Evolutionary conservation across 2,113 vertebrate species (phyloP).

Genomic region (Planiliza haematocheilus): DNA sequence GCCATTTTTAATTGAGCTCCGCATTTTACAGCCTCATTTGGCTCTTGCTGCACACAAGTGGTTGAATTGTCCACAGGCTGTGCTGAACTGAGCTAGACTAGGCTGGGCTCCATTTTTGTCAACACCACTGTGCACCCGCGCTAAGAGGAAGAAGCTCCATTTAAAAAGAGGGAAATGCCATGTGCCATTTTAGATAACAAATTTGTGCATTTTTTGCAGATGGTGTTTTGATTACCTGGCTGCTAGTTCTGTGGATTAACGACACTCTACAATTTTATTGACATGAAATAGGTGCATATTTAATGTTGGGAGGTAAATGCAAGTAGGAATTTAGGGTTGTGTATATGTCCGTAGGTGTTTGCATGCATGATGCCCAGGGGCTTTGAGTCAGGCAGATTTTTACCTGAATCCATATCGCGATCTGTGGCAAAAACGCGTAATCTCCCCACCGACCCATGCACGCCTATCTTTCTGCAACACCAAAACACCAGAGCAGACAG

Average conservation of each 20-base stretch:
- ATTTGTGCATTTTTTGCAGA: constrained; percentile 19
- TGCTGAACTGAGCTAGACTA: constrained; percentile 11
- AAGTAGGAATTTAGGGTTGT: neutral
- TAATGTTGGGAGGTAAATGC: constrained; percentile 14
- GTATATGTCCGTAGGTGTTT: constrained; percentile 14
- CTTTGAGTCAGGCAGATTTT: constrained; percentile 46
- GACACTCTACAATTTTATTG: too few species aligned
- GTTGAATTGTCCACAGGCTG: constrained; percentile 18
- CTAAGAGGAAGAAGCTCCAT: constrained; percentile 29
- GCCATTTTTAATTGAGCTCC: constrained; percentile 19
- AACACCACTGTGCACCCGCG: constrained; percentile 14
- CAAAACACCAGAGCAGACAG: constrained; percentile 40
- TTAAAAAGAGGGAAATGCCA: constrained; percentile 41
- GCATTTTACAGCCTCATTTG: constrained; percentile 47
- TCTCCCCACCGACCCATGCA: constrained; percentile 13
- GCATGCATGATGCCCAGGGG: constrained; percentile 35
- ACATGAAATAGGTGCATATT: constrained; percentile 24
- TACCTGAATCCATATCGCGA: constrained; percentile 53
- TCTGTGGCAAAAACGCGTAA: constrained; percentile 49
- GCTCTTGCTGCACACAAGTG: constrained; percentile 18
- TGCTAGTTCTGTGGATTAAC: neutral
- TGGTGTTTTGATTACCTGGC: neutral
- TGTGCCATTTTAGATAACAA: constrained; percentile 29
- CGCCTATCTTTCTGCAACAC: constrained; percentile 31
- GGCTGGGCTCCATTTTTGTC: constrained; percentile 27